Evolutionary conservation across 2,888 invertebrate genomes (phyloP).

Genomic region (Sinotaia quadrata): DNA sequence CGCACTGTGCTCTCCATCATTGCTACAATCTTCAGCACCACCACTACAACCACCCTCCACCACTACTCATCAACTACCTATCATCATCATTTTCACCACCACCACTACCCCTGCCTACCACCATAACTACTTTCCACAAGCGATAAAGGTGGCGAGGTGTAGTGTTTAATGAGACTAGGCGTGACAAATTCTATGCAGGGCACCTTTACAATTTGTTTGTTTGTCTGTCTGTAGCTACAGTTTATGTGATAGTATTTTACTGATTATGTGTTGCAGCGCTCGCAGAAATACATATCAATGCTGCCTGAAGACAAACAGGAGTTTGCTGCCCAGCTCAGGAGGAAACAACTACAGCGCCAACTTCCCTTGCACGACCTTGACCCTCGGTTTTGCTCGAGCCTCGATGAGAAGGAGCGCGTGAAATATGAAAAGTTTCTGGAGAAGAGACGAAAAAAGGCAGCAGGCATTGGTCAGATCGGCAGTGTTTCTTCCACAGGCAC

Average conservation of each 20-base stretch:
- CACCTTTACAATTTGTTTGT: too few relatives aligned
- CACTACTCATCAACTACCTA: too few relatives aligned
- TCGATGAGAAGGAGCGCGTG: conserved; percentile 51
- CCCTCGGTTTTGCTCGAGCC: conserved; percentile 57
- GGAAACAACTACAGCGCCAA: conserved; percentile 59
- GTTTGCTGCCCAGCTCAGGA: conserved; percentile 59
- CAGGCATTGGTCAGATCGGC: conserved; percentile 59
- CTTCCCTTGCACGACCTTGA: conserved; percentile 63
- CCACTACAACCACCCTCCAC: too few relatives aligned
- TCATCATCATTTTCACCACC: too few relatives aligned
- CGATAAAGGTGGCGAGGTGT: too few relatives aligned
- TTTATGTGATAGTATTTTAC: too few relatives aligned
- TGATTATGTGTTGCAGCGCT: conserved; percentile 50
- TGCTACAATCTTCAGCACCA: too few relatives aligned
- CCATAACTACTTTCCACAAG: too few relatives aligned
- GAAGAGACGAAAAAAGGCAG: conserved; percentile 54
- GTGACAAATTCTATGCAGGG: too few relatives aligned
- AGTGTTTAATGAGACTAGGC: too few relatives aligned
- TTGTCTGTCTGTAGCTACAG: not conserved
- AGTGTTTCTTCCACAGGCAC: conserved; percentile 44
- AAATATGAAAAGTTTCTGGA: conserved; percentile 61
- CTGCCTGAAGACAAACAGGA: conserved; percentile 62
- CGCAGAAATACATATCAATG: conserved; percentile 62
- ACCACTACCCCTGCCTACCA: too few relatives aligned
- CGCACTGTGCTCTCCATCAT: too few relatives aligned